phyloP scores from a whole-genome alignment of 2,888 invertebrate genomes.

The Entomobrya multifasciata region DNA sequence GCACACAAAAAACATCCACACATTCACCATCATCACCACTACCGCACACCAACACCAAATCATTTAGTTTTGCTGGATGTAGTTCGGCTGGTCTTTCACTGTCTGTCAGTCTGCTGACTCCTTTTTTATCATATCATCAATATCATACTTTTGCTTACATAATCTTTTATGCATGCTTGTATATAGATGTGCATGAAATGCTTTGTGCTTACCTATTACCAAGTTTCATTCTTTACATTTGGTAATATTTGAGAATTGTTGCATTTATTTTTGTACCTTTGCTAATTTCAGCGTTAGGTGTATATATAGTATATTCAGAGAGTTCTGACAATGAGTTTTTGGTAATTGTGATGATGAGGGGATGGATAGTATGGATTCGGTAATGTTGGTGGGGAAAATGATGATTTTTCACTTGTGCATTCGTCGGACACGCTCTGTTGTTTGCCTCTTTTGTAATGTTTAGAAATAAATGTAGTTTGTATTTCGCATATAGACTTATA shows the following conservation, averaged over 20 bases:
- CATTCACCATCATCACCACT: slow-evolving; percentile 19
- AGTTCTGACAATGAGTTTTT: slow-evolving; percentile 26
- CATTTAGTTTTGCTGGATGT: slow-evolving; percentile 9
- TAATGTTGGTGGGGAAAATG: slow-evolving; percentile 38
- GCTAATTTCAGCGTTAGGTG: background rate
- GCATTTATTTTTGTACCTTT: background rate
- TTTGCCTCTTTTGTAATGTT: slow-evolving; percentile 32
- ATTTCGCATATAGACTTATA: too few species aligned
- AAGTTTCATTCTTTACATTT: too few species aligned
- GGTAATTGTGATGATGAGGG: background rate
- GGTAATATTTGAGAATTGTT: too few species aligned
- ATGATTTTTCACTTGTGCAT: slow-evolving; percentile 51
- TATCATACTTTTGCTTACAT: slow-evolving; percentile 10
- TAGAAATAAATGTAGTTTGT: background rate
- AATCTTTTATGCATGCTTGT: too few species aligned
- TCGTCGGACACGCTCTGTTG: slow-evolving; percentile 55
- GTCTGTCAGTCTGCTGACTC: too few species aligned
- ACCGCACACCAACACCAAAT: too few species aligned
- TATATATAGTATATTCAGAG: background rate
- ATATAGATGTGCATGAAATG: too few species aligned
- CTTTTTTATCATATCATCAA: slow-evolving; percentile 31
- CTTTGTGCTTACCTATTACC: too few species aligned
- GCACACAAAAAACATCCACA: slow-evolving; percentile 23
- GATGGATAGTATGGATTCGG: background rate
- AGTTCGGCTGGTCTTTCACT: slow-evolving; percentile 20